A percentile compares a stretch with the other conserved stretches of the same genome.
Evolutionary conservation across 1,140 invertebrate genomes (phyloP).

Genomic region (Philotrypesis tridentata): DNA sequence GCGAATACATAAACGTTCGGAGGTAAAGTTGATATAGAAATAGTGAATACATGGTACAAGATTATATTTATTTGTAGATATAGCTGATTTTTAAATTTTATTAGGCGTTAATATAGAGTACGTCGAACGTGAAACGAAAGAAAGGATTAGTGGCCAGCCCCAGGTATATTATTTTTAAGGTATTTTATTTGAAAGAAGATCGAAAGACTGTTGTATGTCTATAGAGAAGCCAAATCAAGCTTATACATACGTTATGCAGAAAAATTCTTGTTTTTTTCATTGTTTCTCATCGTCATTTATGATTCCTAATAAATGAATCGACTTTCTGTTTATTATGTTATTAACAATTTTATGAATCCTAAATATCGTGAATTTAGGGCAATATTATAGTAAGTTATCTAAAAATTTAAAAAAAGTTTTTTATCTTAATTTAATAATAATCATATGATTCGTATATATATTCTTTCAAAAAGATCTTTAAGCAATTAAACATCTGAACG

Average conservation of each 20-base stretch:
- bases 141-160: slow-evolving; percentile 40
- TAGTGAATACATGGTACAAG: slow-evolving; percentile 29
- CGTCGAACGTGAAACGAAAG: background rate
- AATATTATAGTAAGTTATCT: background rate
- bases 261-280: slow-evolving; percentile 19
- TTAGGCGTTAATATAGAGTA: background rate
- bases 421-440: background rate
- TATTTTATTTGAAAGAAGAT: slow-evolving; percentile 2
- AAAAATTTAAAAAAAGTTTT: background rate
- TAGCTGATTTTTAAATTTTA: slow-evolving; percentile 11
- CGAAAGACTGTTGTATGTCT: background rate
- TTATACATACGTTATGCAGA: background rate
- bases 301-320: background rate
- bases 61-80: slow-evolving; percentile 18
- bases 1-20: background rate
- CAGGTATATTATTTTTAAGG: background rate
- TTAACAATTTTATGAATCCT: background rate
- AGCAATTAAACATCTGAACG: background rate
- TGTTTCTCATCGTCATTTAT: background rate
- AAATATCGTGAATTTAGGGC: background rate
- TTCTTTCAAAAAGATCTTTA: slow-evolving; percentile 4
- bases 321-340: background rate
- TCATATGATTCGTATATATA: background rate
- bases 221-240: background rate
- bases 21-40: slow-evolving; percentile 33